Evolutionary conservation across 2,797 vertebrate genomes (phyloP).

Genomic region (Dendrocincla tyrannina): DNA sequence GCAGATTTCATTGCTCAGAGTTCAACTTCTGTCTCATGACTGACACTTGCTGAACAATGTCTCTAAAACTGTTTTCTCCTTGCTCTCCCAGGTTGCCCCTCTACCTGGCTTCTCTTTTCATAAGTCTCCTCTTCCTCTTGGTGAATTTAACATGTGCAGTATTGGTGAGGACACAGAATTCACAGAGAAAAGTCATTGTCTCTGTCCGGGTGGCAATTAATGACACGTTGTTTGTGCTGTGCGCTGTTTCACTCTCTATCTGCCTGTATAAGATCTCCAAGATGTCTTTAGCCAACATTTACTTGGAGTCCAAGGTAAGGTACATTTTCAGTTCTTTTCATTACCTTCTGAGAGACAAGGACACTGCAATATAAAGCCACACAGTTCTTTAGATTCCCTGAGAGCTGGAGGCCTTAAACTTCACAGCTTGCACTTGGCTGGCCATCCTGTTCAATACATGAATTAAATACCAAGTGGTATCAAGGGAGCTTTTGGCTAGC

Average conservation of each 20-base stretch:
- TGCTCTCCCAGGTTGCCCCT: constrained; percentile 77
- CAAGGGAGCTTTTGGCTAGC: neutral
- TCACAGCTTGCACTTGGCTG: neutral
- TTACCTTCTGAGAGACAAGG: neutral
- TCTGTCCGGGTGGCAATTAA: constrained; percentile 93
- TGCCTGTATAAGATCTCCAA: constrained; percentile 97
- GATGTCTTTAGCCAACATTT: constrained; percentile 97
- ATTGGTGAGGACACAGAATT: constrained; percentile 86
- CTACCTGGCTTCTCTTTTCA: constrained; percentile 86
- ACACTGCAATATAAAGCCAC: neutral
- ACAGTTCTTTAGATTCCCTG: neutral
- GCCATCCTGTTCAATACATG: neutral
- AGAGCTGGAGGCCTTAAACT: neutral
- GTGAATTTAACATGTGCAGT: constrained; percentile 93
- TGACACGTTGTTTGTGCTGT: constrained; percentile 93
- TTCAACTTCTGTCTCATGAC: neutral
- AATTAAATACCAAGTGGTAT: neutral
- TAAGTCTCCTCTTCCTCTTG: constrained; percentile 90
- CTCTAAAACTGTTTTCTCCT: constrained; percentile 51
- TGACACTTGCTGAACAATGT: constrained; percentile 28
- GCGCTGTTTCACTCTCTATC: constrained; percentile 89
- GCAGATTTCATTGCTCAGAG: neutral
- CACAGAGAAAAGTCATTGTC: constrained; percentile 86
- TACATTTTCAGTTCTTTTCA: constrained; percentile 49
- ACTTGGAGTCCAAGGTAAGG: constrained; percentile 95